Evolutionary conservation across 2,888 invertebrate species (phyloP), one percentile per base, ranked within the genome.

Genomic region (Smittia aterrima): DNA sequence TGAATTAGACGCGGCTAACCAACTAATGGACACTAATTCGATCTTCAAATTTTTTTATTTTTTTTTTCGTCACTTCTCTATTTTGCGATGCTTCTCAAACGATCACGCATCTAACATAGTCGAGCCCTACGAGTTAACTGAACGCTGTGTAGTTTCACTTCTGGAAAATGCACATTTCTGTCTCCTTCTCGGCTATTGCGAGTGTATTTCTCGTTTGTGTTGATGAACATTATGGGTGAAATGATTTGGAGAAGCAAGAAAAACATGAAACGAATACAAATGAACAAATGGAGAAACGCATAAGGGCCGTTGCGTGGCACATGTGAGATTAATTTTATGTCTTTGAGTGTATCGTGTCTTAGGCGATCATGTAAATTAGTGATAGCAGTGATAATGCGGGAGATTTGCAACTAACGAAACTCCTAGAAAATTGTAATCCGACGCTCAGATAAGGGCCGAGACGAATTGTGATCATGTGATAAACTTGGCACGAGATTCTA

Each of bases 81-180:
- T n/a, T 58, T 22, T 9, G 6, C 58, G 18, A 18, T 4, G 47
- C 9, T 32, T 3, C 32, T 6, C 4, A 6, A 47, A 47, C 47
- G 47, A 47, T 6, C 54, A 70, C 70, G 70, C 70, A 70, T 70
- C 70, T 70, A 54, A 18, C 41, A 16, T 16, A 20, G 27, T 54
- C 70, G 54, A 70, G 54, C 70, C 70, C 70, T 70, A 70, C 53
- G 18, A 25, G n/a, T 25, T 70, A 40, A 70, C 70, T 70, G 70
- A 70, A 53, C 16, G n/a, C 58, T 58, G 20, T 58, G n/a, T 58
- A 27, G 22, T 54, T 68, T 70, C 70, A 53, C 70, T 47, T 47
- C 18, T 58, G 58, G 18, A 58, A 58, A 70, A 70, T 70, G 70
- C 70, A 70, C 54, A 41, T 54, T 54, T 70, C 70, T 54, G 41